Base-by-base conservation (phyloP, 2,797 vertebrate species). In the Lepidocolaptes lacrymiger region DNA sequence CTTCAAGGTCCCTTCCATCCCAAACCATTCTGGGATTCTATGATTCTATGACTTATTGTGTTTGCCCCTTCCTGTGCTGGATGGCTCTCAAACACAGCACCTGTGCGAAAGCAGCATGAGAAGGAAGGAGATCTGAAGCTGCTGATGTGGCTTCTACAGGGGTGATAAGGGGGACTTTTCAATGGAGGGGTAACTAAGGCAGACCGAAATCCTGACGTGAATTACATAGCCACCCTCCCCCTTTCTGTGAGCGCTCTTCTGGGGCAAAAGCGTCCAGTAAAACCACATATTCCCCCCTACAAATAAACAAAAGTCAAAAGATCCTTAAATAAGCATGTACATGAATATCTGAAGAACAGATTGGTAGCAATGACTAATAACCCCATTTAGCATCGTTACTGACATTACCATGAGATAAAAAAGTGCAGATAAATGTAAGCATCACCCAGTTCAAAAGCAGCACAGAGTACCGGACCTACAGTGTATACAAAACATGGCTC, bases 401-500 rank as follows among this genome's bases (percentile, higher is more conserved):
- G 69, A 72, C 61, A 64, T 56, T 17, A 49, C 13, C 14, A 16
- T 11, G 10, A 88, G 80, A 79, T 6, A 9, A 49, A 77, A 63
- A 81, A 88, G 27, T 6, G n/a, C 34, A 74, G 72, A 69, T 7
- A 54, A 75, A 77, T 0, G 0, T 41, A 77, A 83, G 26, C 19
- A 67, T 9, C 0, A 0, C 24, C 34, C 44, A 21, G 56, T 39
- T 54, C 73, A 64, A 68, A 12, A 79, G 62, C 61, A 67, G 51
- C 52, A 51, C 36, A 14, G 0, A 1, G 49, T 23, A 54, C 24
- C 43, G 76, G 34, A 58, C 12, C 17, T 82, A 27, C 48, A 21
- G 21, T 1, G 14, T 15, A 39, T 0, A 0, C 2, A 2, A 41
- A 71, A 54, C 20, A 49, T 10, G 54, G 17, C 27, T 84, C 52